Conservation (phyloP, 2,113 vertebrate species). For the Ochotona princeps region DNA sequence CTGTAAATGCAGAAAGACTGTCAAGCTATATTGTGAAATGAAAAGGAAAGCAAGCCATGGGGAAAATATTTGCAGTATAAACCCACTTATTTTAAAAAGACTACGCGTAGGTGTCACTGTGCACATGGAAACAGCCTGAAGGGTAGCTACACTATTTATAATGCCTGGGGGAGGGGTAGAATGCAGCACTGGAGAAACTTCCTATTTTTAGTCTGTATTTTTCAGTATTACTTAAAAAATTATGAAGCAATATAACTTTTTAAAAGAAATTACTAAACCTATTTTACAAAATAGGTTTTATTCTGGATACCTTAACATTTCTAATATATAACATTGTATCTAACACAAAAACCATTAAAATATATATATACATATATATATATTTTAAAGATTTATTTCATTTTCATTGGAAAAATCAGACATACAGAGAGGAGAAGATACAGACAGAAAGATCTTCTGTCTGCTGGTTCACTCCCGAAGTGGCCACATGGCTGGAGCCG, state of each 20-base stretch:
- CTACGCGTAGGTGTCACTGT: not conserved
- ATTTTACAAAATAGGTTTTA: not conserved
- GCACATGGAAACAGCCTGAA: not conserved
- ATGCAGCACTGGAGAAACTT: not conserved
- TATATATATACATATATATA: conserved; percentile 18
- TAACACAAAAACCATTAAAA: not conserved
- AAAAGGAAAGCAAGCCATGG: not conserved
- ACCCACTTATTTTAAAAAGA: not conserved
- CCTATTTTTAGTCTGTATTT: not conserved
- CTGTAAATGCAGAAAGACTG: not conserved
- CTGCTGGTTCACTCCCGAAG: too few relatives aligned
- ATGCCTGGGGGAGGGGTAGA: not conserved
- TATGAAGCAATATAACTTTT: conserved; percentile 23
- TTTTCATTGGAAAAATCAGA: too few relatives aligned
- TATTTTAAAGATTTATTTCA: too few relatives aligned
- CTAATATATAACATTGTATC: not conserved
- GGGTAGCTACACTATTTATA: not conserved
- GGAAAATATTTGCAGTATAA: conserved; percentile 38
- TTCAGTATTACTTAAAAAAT: conserved; percentile 35
- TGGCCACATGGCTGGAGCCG: too few relatives aligned
- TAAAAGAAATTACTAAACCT: not conserved
- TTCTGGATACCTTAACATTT: not conserved
- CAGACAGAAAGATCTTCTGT: not conserved
- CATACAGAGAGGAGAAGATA: not conserved
- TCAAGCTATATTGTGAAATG: not conserved